Evolutionary conservation across 2,888 invertebrate genomes (phyloP), one percentile per base, ranked within the genome.

Genomic region (Gastracanthus pulcherrimus): DNA sequence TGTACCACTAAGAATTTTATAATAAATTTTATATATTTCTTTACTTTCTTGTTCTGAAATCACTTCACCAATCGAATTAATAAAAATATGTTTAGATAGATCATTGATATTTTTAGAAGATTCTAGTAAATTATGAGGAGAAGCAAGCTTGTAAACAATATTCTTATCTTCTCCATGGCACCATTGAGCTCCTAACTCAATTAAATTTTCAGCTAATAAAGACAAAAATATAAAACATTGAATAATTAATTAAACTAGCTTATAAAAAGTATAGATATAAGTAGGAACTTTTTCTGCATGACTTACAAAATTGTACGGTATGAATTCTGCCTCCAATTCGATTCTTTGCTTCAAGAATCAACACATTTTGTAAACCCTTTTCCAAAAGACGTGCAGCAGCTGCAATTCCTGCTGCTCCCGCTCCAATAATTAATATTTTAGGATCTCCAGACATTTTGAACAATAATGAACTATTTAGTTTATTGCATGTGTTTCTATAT

Each of bases 171-270:
- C 95, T 0, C 96, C 96, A 85, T 96, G 95, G 77, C 95, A 95
- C 96, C 96, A 97, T 85, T 96, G 96, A 64, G 96, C 96, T 0
- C 96, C 96, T 70, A 96, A 87, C 88, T 97, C 96, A 5, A 96
- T 92, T 5, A 93, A 90, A 83, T 92, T 93, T 0, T 93, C 93
- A 0, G 93, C 91, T 91, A 80, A 58, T n/a, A n/a, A n/a, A n/a
- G n/a, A n/a, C n/a, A 81, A 78, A 36, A 23, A 41, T 1, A 45
- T 13, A 64, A 13, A 77, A 31, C 9, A 26, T 26, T 23, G 11
- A 11, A 16, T n/a, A 58, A 41, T 29, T 0, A 31, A 13, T 45
- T 31, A 41, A 60, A 60, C 45, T 58, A 16, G 11, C 26, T 31
- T 19, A 36, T 55, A 19, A 41, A 29, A 13, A 34, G 7, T 31